Evolutionary conservation across 2,113 vertebrate species (phyloP), one percentile per base, ranked within the genome.

Genomic region (Oncorhynchus masou): DNA sequence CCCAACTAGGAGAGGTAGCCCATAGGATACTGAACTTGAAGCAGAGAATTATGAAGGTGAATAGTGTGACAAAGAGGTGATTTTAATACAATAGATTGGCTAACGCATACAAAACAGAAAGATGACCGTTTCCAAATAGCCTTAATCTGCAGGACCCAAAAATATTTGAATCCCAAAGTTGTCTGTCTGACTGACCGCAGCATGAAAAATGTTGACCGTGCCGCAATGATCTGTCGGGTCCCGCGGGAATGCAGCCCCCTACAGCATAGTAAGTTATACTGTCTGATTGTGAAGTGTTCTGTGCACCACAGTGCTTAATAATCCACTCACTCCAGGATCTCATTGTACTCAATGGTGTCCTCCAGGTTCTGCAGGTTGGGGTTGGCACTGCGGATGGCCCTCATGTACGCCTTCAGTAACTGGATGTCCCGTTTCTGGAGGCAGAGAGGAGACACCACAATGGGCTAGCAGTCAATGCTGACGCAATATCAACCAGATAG

Each of bases 311-410:
- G 51, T 54, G 51, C 51, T 54, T 54, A 16, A 25, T 2, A 34
- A 45, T 2, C 88, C 67, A 68, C 95, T 94, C 84, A 96, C 95
- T 96, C 95, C 60, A 96, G 91, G 84, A 96, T 96, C 79, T 96
- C 95, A 2, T 96, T 96, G 92, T 96, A 96, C 71, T 96, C 95
- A 54, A 96, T 96, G 62, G 95, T 96, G 85, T 96, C 95, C 86
- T 96, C 95, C 91, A 96, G 90, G 88, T 95, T 96, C 90, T 96
- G 95, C 80, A 96, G 90, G 89, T 95, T 96, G 85, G 95, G 95
- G 89, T 95, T 96, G 81, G 95, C 94, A 19, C 95, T 96, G 82
- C 95, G 95, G 85, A 96, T 94, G 0, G 95, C 95, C 39, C 95
- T 88, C 95, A 96, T 96, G 79, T 95, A 96, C 0, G 95, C 95